Evolutionary conservation across 2,888 invertebrate species (phyloP), one percentile per base, ranked within the genome.

Genomic region (Lithophane socia): DNA sequence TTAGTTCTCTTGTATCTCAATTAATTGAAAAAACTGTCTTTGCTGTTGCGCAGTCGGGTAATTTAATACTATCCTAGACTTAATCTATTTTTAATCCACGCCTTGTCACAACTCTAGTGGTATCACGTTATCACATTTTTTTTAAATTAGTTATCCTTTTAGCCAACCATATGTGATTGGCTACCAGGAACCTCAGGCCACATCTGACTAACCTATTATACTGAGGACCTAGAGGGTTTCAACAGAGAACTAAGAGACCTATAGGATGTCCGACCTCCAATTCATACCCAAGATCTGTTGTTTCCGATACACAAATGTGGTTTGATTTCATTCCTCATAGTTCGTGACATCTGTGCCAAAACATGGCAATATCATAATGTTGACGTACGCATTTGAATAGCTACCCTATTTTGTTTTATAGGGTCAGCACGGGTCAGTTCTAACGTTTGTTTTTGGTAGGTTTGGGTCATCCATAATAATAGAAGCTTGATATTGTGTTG

Each of bases 391-490:
- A 86, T 85, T 87, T 84, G 76, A 81, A 82, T 82, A 52, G 61
- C 66, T 47, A 81, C 61, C 72, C 67, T 70, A 79, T 84, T 82
- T 75, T 65, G 16, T 84, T 85, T 84, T 82, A 86, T 82, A 61
- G 47, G 66, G 75, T 71, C 79, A 79, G 79, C 16, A 1, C 1
- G 64, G 68, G 60, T 69, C 73, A 65, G 73, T 58, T 47, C 18
- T 49, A n/a, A n/a, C 16, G 68, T 74, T 63, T 83, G 64, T 44
- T 60, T 67, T 54, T 60, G 42, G 54, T 64, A 47, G 49, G 47
- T 49, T 54, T 56, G 44, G 29, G 29, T 8, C n/a, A 42, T 56
- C 13, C 52, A 18, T 75, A 63, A 37, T 80, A 60, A 60, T 66
- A n/a, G 8, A 18, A 3, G 13, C 1, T 21, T n/a, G 13, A 56